Evolutionary conservation across 1,140 invertebrate genomes (phyloP), one percentile per base, ranked within the genome.

Genomic region (Ruditapes philippinarum): DNA sequence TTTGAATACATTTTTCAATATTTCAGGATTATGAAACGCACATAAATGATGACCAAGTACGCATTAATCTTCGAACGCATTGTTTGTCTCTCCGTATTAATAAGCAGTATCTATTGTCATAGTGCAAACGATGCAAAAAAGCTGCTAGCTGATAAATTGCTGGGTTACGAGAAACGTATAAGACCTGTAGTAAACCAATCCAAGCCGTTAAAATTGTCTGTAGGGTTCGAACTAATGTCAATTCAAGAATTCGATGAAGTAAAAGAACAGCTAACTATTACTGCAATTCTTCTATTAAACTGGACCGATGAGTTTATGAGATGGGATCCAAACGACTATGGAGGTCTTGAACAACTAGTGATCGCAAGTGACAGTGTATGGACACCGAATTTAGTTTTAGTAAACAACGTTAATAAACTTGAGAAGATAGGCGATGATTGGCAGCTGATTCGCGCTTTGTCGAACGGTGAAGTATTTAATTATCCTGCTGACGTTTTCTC

Each of bases 381-480:
- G 88, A 54, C 45, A 12, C 88, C 88, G 0, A 40, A 49, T n/a
- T 12, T 85, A 4, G n/a, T 83, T 1, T 42, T 84, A 1, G 33
- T 36, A 36, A 89, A 89, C 33, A 36, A 49, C 28, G 42, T 76
- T 28, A 12, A 60, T 4, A 62, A 76, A 2, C 11, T 76, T 2
- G 19, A 74, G 2, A 54, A 36, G n/a, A 36, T 86, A 4, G 62
- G 54, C 9, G 83, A 76, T 42, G 11, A 40, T 0, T 60, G 42
- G 49, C 19, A 78, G 19, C n/a, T n/a, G 28, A 14, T 89, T 25
- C 25, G 22, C 12, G 36, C 70, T 14, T 9, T 0, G 28, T 49
- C 22, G 95, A 99, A 98, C 96, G 99, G 99, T 25, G 98, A 98
- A 96, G 38, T n/a, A 11, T 22, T 14, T 38, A 60, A 31, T 3